Evolutionary conservation across 2,113 vertebrate genomes (phyloP), one percentile per base, ranked within the genome.

Genomic region (Nannospalax galili): DNA sequence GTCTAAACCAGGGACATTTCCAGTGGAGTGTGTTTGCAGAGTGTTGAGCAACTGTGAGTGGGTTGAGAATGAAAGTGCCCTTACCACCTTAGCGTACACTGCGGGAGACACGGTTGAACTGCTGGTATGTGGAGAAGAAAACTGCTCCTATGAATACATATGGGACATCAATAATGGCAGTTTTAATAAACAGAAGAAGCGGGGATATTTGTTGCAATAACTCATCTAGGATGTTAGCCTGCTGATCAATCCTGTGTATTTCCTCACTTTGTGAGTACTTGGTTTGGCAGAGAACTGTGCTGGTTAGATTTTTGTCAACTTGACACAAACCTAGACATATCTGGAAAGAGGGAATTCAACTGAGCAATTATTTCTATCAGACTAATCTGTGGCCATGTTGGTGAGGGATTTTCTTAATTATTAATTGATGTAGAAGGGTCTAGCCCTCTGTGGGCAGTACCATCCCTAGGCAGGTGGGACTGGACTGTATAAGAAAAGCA

Each of bases 11-110:
- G 32, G n/a, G 56, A 75, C 72, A 77, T 90, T 92, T 96, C 32
- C 58, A 78, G 52, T 85, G 73, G 80, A n/a, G 40, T 69, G 7
- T 97, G 78, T 97, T 96, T 95, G 67, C 94, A 67, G n/a, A 95
- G 2, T 8, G 67, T 96, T 97, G 91, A 78, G 93, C 69, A 97
- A 96, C 17, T 56, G 3, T 84, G 84, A 88, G 94, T 84, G 75
- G 60, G 30, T 64, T 73, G 79, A 90, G 30, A 93, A 84, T 42
- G 58, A 74, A 7, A 6, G 7, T 79, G 85, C 32, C 70, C 74
- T 95, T 73, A 26, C 11, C 40, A 10, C 4, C 0, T 14, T 5
- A 37, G 85, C 79, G 70, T 64, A 74, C 78, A 64, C 0, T 48
- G 89, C 69, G 74, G 73, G 81, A 90, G 42, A 75, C 35, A 35